Evolutionary conservation across 2,797 vertebrate genomes (phyloP).

Genomic region (Molossus alvarezi): DNA sequence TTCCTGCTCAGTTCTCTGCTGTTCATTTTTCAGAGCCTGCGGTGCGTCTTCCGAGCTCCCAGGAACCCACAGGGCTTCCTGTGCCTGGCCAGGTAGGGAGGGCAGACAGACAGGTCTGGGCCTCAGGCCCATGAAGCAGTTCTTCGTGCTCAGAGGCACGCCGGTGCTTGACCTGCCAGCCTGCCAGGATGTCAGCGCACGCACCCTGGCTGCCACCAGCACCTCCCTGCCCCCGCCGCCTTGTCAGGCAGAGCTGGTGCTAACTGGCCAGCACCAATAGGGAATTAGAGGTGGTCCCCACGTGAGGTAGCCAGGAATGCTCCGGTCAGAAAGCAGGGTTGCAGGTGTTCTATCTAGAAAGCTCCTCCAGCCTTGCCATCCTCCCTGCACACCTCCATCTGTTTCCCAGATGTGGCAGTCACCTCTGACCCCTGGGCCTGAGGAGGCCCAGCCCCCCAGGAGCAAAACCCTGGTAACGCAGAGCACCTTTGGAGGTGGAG

Average conservation of each 20-base stretch:
- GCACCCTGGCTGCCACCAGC: too few relatives aligned
- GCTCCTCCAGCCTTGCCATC: neutral
- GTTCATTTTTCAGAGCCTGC: conserved; percentile 78
- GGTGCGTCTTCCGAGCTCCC: neutral
- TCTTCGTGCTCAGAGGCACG: neutral
- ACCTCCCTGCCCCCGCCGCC: neutral
- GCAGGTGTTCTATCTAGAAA: neutral
- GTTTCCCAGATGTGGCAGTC: neutral
- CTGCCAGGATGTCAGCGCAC: neutral
- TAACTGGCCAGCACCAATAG: neutral
- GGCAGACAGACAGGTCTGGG: neutral
- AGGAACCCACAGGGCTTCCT: conserved; percentile 43
- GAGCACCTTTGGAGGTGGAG: neutral
- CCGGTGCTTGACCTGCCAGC: neutral
- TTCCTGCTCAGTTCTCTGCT: conserved; percentile 13
- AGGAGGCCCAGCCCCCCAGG: neutral
- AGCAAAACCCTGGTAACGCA: too few relatives aligned
- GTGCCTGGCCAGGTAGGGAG: conserved; percentile 73
- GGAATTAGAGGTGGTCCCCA: neutral
- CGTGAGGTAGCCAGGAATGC: neutral
- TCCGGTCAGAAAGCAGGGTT: neutral
- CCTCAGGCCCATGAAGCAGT: neutral
- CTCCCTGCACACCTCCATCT: accelerated
- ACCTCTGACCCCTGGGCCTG: neutral
- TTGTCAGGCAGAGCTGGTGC: neutral